phyloP scores from a whole-genome alignment of 2,797 vertebrate genomes.

The Peromyscus melanophrys region DNA sequence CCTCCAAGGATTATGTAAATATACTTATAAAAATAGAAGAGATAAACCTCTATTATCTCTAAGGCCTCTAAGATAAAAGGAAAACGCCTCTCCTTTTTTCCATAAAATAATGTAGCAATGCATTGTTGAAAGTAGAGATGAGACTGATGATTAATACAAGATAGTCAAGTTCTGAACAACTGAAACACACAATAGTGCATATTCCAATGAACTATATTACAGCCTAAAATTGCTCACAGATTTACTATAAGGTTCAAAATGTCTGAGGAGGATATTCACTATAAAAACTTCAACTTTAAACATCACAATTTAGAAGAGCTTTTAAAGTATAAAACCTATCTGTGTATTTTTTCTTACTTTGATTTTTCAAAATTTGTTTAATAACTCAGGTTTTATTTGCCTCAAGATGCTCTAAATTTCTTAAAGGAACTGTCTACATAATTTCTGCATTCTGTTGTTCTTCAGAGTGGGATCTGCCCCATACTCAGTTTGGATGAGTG shows the following conservation, averaged over 20 bases:
- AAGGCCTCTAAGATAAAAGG: background rate
- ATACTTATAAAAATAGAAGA: background rate
- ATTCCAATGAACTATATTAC: background rate
- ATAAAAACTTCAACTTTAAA: background rate
- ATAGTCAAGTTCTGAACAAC: background rate
- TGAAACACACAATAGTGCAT: background rate
- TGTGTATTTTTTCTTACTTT: background rate
- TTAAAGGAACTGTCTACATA: background rate
- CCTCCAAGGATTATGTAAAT: background rate
- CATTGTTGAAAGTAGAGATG: background rate
- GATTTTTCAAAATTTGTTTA: background rate
- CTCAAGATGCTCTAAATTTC: background rate
- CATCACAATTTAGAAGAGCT: background rate
- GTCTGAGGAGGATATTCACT: background rate
- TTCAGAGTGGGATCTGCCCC: background rate
- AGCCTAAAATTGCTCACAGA: background rate
- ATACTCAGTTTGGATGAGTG: background rate
- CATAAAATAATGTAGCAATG: background rate
- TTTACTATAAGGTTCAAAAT: constrained; percentile 6
- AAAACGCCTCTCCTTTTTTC: background rate
- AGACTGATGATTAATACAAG: background rate
- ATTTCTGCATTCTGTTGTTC: background rate
- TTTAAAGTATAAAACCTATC: background rate
- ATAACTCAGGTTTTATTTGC: background rate
- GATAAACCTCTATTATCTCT: background rate